These are phyloP conservation scores for Papilio polytes DNA, from an alignment of 1,140 invertebrate genomes.

Conservation along the genomic window DNA sequence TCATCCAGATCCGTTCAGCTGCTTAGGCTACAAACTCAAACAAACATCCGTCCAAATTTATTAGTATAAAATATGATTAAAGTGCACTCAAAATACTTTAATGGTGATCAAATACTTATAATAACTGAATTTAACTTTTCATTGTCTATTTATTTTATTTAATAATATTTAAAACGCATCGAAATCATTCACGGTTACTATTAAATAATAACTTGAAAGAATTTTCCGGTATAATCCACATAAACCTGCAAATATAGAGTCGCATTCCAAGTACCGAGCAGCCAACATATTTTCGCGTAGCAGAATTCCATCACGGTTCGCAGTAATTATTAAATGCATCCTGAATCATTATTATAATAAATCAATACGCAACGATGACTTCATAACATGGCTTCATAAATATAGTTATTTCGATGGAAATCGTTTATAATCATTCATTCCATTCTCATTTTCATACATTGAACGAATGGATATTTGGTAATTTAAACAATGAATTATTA, in stretches of 20 bases:
- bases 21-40: too few relatives aligned
- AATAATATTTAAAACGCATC: too few relatives aligned
- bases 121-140: too few relatives aligned
- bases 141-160: too few relatives aligned
- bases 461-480: background rate
- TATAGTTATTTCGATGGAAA: constrained; percentile 6
- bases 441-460: background rate
- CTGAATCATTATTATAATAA: constrained; percentile 37
- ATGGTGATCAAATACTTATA: too few relatives aligned
- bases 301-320: constrained; percentile 33
- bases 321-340: constrained; percentile 34
- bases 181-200: background rate
- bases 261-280: constrained; percentile 17
- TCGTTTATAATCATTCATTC: background rate
- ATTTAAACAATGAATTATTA: too few relatives aligned
- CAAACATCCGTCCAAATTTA: too few relatives aligned
- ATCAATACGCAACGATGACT: constrained; percentile 33
- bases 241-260: constrained; percentile 20
- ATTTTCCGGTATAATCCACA: constrained; percentile 3
- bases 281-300: constrained; percentile 26
- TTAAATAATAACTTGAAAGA: constrained; percentile 11
- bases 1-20: too few relatives aligned
- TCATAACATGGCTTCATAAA: constrained; percentile 31
- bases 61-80: too few relatives aligned
- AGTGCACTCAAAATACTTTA: too few relatives aligned